Evolutionary conservation across 2,888 invertebrate genomes (phyloP), one percentile per base, ranked within the genome.

Genomic region (Drosophila prostipennis): DNA sequence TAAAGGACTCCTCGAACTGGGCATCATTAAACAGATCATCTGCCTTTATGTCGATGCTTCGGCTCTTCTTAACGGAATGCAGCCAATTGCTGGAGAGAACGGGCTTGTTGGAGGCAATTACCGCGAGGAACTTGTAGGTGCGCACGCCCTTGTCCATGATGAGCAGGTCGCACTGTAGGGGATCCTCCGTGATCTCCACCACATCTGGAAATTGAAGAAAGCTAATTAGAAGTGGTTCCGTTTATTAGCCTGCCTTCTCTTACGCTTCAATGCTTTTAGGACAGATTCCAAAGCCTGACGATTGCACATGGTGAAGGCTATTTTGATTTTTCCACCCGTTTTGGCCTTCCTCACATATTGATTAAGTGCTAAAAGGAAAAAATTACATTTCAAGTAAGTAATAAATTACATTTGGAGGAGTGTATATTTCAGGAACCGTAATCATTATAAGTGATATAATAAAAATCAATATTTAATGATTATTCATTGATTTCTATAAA

Each of bases 101-200:
- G 0, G 82, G 82, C 13, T 76, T 88, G 56, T 65, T 78, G 1
- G 51, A 40, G 7, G 82, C 82, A 11, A 83, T 26, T 1, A 51
- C 74, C 6, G 68, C 40, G 8, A 82, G 67, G 32, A 88, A 88
- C 32, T 82, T 82, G 26, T 58, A 88, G 0, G 82, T 88, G 2
- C 89, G 82, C 39, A 88, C 82, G 1, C 87, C 89, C 23, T 48
- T 79, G 40, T 82, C 89, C 82, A 82, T 88, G 3, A 82, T 64
- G 0, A 88, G 57, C 1, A 88, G 8, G 46, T 82, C 84, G 26
- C 69, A 78, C 3, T 51, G 13, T 1, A 54, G 3, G 1, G 82
- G 89, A 71, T 82, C 61, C 3, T 59, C 67, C 1, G 64, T 51
- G 11, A 76, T 11, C 13, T 78, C 76, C 1, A 82, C 3, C 11